Evolutionary conservation across 2,113 vertebrate species (phyloP).

Genomic region (Dasyprocta punctata): DNA sequence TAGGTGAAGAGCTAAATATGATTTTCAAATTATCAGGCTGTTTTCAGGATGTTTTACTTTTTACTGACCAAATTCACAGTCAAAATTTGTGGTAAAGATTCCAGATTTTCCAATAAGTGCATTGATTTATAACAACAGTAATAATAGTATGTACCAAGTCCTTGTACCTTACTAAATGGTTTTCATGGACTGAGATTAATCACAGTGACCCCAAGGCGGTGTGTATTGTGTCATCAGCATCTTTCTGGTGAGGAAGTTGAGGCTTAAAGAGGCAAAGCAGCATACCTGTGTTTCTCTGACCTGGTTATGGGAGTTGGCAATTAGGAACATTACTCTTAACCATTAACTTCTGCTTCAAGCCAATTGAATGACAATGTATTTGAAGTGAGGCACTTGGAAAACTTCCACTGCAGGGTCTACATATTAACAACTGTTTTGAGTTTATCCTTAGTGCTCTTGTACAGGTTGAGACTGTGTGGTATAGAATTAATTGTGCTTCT

Average conservation of each 20-base stretch:
- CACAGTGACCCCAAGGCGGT: background rate
- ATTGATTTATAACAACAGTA: background rate
- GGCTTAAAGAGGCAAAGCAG: background rate
- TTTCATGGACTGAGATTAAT: background rate
- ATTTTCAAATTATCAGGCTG: background rate
- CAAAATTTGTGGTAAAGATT: constrained; percentile 32
- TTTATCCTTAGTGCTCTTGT: background rate
- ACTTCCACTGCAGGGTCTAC: background rate
- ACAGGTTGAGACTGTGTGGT: background rate
- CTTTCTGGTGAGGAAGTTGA: background rate
- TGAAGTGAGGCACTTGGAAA: background rate
- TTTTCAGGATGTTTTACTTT: constrained; percentile 33
- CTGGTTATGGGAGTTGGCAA: background rate
- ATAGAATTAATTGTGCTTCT: background rate
- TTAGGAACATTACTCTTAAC: background rate
- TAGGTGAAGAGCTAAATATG: background rate
- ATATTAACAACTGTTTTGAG: background rate
- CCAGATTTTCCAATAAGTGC: background rate
- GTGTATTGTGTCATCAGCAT: background rate
- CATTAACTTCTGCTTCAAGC: background rate
- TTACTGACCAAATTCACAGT: background rate
- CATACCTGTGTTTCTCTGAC: background rate
- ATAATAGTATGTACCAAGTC: background rate
- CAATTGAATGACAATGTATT: background rate
- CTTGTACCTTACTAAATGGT: background rate